Base-by-base conservation (phyloP, 2,888 invertebrate species). In the Metacarcinus magister region DNA sequence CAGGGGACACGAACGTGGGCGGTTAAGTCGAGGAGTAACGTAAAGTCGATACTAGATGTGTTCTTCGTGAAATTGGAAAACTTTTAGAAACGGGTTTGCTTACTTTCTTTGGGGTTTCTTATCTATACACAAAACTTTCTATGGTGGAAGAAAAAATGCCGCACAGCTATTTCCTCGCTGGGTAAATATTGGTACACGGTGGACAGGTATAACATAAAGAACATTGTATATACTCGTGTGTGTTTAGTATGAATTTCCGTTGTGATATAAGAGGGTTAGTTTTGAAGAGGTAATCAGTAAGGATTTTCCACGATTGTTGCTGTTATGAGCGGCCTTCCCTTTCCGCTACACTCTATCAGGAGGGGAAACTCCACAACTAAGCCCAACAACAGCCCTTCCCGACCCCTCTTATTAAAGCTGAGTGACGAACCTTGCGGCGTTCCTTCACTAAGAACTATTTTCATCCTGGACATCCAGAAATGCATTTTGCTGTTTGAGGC, bases 351-450 rank as follows among this genome's bases (percentile, higher is more conserved):
- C 87, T 16, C 87, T 32, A 32, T 32, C 82, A 32, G 82, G 87
- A 32, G 16, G 39, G 87, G 13, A 87, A 87, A 87, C 87, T 87
- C 87, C 16, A 87, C 32, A 87, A 39, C 39, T 19, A 75, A 75
- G 75, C 75, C 28, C n/a, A 75, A 28, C 75, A 39, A 13, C 87
- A 2, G 87, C 39, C 87, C 39, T 87, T 87, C 16, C 87, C 32
- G 39, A 87, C 87, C 87, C 87, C 87, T n/a, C 75, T 87, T 87
- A 39, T 87, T 87, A 87, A 87, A 87, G 87, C 32, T 87, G 87
- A 87, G 87, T 32, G 10, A 39, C 39, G 87, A 39, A 10, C 87
- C 87, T n/a, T 39, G 39, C 87, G 39, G 87, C 87, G 32, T 39
- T 32, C 39, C 87, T 87, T 39, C 87, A 39, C 8, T 87, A 82